Conservation (phyloP, 2,113 vertebrate genomes). For the Petroica traversi region DNA sequence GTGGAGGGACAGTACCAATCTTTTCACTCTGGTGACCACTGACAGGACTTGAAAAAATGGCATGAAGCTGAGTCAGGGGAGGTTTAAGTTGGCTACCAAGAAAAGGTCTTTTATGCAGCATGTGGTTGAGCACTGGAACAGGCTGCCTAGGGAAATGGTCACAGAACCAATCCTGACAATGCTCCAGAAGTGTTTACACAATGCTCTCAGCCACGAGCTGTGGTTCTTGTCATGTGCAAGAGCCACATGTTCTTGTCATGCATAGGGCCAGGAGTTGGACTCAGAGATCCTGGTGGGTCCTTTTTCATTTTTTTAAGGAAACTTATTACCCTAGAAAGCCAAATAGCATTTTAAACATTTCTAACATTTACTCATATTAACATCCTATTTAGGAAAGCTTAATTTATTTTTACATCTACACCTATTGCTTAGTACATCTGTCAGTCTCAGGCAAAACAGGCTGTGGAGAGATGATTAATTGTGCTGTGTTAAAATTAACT, state of each 20-base stretch:
- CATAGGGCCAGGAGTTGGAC: not conserved
- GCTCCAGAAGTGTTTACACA: not conserved
- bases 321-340: not conserved
- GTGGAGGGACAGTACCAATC: not conserved
- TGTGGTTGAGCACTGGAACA: not conserved
- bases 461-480: not conserved
- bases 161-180: not conserved
- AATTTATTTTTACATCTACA: not conserved
- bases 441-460: not conserved
- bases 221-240: not conserved
- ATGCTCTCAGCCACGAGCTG: not conserved
- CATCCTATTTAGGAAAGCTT: not conserved
- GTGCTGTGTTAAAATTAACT: not conserved
- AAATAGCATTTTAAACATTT: not conserved
- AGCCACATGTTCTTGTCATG: not conserved
- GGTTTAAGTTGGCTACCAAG: not conserved
- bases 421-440: not conserved
- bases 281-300: rapidly evolving
- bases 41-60: not conserved
- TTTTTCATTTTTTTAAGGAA: not conserved
- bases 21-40: not conserved
- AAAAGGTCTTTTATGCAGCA: not conserved
- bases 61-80: not conserved
- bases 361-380: not conserved
- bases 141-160: not conserved